Evolutionary conservation across 1,140 invertebrate genomes (phyloP).

Genomic region (Aphelenchoides fujianensis): DNA sequence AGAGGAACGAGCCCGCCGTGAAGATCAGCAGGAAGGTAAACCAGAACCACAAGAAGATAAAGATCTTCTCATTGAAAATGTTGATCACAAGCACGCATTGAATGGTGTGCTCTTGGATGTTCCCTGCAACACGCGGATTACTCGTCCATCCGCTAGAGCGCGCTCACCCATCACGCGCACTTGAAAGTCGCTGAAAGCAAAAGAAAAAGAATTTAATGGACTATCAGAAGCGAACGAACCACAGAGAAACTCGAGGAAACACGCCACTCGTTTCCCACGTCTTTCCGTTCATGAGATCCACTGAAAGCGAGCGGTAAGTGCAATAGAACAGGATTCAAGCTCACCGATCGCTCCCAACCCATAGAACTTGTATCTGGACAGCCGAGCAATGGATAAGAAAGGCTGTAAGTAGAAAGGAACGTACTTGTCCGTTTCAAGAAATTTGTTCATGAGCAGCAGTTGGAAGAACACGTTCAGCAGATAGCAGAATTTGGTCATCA

Average conservation of each 20-base stretch:
- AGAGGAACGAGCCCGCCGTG: slow-evolving; percentile 61
- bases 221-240: too few species aligned
- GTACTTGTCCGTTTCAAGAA: slow-evolving; percentile 32
- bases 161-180: slow-evolving; percentile 61
- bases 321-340: too few species aligned
- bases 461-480: slow-evolving; percentile 37
- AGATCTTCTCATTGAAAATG: slow-evolving; percentile 67
- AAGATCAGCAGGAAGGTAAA: slow-evolving; percentile 64
- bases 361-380: slow-evolving; percentile 48
- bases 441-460: slow-evolving; percentile 44
- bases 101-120: slow-evolving; percentile 64
- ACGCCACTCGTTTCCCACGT: slow-evolving; percentile 61
- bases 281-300: slow-evolving; percentile 48
- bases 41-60: slow-evolving; percentile 67
- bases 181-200: slow-evolving; percentile 29
- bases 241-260: slow-evolving; percentile 66
- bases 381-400: too few species aligned
- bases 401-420: too few species aligned
- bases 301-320: too few species aligned
- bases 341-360: slow-evolving; percentile 52
- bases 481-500: slow-evolving; percentile 49
- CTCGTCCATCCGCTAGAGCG: too few species aligned
- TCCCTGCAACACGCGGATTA: too few species aligned
- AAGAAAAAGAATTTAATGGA: too few species aligned
- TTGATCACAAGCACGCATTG: slow-evolving; percentile 67